These are phyloP conservation scores for Heliothis virescens DNA, from an alignment of 1,140 invertebrate species.

Conservation along the genomic window DNA sequence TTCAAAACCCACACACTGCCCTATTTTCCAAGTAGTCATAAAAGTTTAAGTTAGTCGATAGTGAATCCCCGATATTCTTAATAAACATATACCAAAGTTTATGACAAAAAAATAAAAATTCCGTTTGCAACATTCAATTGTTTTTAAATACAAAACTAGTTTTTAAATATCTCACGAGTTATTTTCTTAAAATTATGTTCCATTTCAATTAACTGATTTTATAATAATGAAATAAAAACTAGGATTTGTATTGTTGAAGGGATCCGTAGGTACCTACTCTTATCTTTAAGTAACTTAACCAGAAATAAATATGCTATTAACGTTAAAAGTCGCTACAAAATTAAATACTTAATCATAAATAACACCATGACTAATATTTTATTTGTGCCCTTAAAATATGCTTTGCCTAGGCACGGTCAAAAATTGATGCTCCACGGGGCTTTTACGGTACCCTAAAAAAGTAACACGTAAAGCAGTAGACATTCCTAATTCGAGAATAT, in stretches of 20 bases:
- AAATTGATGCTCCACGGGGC: neutral
- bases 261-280: no score
- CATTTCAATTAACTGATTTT: slow-evolving; percentile 1
- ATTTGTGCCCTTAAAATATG: no score
- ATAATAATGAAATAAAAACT: neutral
- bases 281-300: no score
- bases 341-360: no score
- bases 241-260: neutral
- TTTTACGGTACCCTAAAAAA: neutral
- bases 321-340: no score
- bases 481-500: slow-evolving; percentile 23
- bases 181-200: no score
- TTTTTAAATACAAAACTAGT: no score
- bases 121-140: neutral
- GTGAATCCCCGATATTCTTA: neutral
- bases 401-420: no score
- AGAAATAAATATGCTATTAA: no score
- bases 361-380: no score
- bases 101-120: slow-evolving; percentile 23
- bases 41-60: neutral
- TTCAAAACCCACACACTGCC: neutral
- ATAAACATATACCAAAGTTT: neutral
- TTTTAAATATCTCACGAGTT: no score
- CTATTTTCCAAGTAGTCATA: neutral
- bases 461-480: slow-evolving; percentile 3